A percentile compares a stretch with the other conserved stretches of the same genome.
Evolutionary conservation across 2,113 vertebrate species (phyloP).

Genomic region (Gambusia affinis): DNA sequence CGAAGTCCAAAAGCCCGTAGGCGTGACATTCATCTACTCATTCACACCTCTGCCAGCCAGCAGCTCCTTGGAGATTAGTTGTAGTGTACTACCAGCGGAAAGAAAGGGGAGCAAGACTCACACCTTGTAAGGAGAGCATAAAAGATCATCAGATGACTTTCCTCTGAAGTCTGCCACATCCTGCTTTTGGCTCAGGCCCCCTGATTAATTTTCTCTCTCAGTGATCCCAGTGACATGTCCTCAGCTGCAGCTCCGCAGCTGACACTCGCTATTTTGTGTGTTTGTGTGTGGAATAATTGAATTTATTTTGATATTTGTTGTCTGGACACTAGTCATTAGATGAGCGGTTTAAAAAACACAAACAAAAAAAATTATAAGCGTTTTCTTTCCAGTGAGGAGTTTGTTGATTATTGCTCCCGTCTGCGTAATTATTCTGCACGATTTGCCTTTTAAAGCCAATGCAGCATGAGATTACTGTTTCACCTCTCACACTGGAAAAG

Average conservation of each 20-base stretch:
- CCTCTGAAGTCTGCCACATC: constrained; percentile 42
- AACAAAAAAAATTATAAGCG: constrained; percentile 22
- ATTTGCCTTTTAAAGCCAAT: constrained; percentile 64
- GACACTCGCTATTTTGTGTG: constrained; percentile 5
- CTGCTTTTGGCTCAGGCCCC: constrained; percentile 22
- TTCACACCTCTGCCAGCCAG: constrained; percentile 59
- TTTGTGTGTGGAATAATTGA: constrained; percentile 50
- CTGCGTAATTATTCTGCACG: constrained; percentile 69
- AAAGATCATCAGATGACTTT: constrained; percentile 45
- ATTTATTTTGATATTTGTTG: constrained; percentile 54
- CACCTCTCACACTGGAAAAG: constrained; percentile 57
- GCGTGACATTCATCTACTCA: constrained; percentile 61
- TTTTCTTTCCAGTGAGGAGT: constrained; percentile 26
- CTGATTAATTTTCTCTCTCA: constrained; percentile 23
- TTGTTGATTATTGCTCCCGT: constrained; percentile 59
- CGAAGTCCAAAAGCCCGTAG: constrained; percentile 39
- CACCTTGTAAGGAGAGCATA: constrained; percentile 43
- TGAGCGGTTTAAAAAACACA: constrained; percentile 18
- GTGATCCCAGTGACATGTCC: neutral
- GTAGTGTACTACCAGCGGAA: constrained; percentile 10
- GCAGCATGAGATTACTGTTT: constrained; percentile 68
- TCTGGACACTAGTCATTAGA: constrained; percentile 23
- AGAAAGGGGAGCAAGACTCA: constrained; percentile 41
- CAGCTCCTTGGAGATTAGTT: constrained; percentile 49
- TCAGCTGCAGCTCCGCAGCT: constrained; percentile 4